Evolutionary conservation across 2,888 invertebrate genomes (phyloP).

Genomic region (Meganola albula): DNA sequence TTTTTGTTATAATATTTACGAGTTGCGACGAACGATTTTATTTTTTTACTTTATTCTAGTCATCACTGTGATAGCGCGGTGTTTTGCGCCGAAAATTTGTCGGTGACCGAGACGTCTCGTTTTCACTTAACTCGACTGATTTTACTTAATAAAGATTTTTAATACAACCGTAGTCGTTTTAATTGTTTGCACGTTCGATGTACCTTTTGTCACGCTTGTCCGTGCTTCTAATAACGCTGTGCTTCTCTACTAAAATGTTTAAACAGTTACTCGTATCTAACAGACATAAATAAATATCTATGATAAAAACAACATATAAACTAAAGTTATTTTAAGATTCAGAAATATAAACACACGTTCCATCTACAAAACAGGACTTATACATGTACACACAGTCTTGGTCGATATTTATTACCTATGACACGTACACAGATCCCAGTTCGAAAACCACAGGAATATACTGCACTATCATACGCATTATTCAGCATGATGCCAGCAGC

Average conservation of each 20-base stretch:
- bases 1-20: conserved; percentile 51
- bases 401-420: no score
- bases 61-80: conserved; percentile 59
- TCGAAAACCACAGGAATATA: conserved; percentile 24
- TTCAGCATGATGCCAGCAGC: conserved; percentile 59
- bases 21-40: conserved; percentile 52
- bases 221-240: conserved; percentile 66
- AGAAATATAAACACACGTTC: no score
- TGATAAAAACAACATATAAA: conserved; percentile 20
- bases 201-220: conserved; percentile 55
- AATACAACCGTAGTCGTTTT: conserved; percentile 65
- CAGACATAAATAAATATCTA: conserved; percentile 35
- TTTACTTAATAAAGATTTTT: conserved; percentile 71
- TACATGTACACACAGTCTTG: no score
- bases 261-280: conserved; percentile 35
- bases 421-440: conserved; percentile 11
- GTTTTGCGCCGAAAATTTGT: conserved; percentile 43
- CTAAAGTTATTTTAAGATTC: no score
- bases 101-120: conserved; percentile 64
- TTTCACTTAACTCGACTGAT: conserved; percentile 74
- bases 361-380: no score
- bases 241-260: conserved; percentile 53
- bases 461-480: conserved; percentile 49
- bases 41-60: conserved; percentile 50
- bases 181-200: conserved; percentile 59